Evolutionary conservation across 2,113 vertebrate species (phyloP).

Genomic region (Thinocorus orbignyianus): DNA sequence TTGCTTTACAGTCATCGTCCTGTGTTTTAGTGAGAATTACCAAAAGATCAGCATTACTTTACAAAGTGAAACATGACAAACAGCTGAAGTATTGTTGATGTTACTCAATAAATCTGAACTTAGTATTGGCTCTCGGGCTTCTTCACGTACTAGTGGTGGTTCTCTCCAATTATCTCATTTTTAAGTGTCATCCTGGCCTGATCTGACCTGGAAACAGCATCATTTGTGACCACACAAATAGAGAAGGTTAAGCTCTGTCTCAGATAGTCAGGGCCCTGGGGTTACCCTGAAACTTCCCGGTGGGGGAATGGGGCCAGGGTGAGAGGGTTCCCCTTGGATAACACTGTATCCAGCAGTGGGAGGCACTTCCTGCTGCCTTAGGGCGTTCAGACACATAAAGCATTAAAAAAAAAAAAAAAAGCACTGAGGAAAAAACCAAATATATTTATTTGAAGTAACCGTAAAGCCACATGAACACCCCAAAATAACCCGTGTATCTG

Average conservation of each 20-base stretch:
- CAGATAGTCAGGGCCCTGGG: not conserved
- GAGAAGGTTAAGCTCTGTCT: not conserved
- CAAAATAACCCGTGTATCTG: not conserved
- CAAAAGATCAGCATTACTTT: not conserved
- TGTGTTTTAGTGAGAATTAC: not conserved
- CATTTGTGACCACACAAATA: not conserved
- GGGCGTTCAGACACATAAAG: not conserved
- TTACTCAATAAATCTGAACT: constrained; percentile 37
- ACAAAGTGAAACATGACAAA: not conserved
- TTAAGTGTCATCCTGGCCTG: not conserved
- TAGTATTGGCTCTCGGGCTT: not conserved
- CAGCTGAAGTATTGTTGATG: not conserved
- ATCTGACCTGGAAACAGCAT: not conserved
- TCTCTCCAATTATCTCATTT: no score
- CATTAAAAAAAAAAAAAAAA: not conserved
- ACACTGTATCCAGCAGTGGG: not conserved
- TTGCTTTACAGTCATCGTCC: not conserved
- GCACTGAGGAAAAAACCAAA: not conserved
- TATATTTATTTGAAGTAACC: not conserved
- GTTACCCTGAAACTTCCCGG: not conserved
- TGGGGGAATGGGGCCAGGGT: no score
- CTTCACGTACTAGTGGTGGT: no score
- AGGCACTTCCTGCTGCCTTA: not conserved
- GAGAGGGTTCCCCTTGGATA: not conserved
- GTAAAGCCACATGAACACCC: not conserved